Percentiles rank a stretch among this genome's conserved stretches.
Evolutionary conservation across 2,113 vertebrate genomes (phyloP).

Genomic region (Gorilla gorilla): DNA sequence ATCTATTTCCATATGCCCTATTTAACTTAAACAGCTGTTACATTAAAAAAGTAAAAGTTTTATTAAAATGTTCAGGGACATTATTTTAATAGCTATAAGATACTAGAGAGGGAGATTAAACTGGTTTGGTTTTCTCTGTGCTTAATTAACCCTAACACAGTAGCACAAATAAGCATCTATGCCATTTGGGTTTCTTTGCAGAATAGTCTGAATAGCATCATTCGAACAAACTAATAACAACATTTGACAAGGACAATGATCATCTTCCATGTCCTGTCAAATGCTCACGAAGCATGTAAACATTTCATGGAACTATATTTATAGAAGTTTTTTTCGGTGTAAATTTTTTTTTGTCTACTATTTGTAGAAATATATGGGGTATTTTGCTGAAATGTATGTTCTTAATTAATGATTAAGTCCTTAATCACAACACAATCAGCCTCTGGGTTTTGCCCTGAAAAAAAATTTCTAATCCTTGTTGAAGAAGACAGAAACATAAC

Average conservation of each 20-base stretch:
- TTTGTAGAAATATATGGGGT: not conserved
- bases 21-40: constrained; percentile 6
- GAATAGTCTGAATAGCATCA: not conserved
- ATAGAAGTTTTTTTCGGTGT: not conserved
- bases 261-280: not conserved
- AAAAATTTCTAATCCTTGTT: not conserved
- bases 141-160: constrained; percentile 3
- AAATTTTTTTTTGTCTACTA: not conserved
- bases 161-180: constrained; percentile 2
- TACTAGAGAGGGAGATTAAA: not conserved
- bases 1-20: not conserved
- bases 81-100: constrained; percentile 25
- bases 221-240: not conserved
- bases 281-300: constrained; percentile 16
- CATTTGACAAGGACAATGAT: constrained; percentile 10
- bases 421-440: not conserved
- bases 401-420: not conserved
- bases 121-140: not conserved
- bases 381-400: not conserved
- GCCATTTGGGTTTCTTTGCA: not conserved
- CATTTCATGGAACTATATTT: not conserved
- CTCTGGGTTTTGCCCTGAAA: not conserved
- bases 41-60: not conserved
- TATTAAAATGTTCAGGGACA: constrained; percentile 20
- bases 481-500: constrained; percentile 19